Evolutionary conservation across 2,113 vertebrate species (phyloP), one percentile per base, ranked within the genome.

Genomic region (Dendrocopos noguchii): DNA sequence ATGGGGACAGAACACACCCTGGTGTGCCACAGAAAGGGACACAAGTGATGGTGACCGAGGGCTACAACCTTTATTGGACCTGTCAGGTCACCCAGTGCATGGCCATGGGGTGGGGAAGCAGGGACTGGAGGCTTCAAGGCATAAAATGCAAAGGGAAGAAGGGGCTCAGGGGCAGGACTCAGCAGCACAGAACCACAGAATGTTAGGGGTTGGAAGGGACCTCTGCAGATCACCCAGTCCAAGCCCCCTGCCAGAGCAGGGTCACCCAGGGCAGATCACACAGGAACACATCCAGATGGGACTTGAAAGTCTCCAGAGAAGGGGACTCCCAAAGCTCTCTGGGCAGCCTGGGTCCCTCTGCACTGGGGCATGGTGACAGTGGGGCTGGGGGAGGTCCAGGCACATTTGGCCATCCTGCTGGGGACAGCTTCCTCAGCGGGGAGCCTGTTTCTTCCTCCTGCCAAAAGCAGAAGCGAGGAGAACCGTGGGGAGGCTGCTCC

Each of bases 401-500:
- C 39, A 7, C 71, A 90, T 95, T 79, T 71, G 90, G n/a, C 52
- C 0, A 0, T 46, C 44, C 59, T 10, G 3, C 22, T 0, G 0
- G 15, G 1, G 19, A 47, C 57, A 71, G 77, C 88, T 90, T 95
- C 90, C 91, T 95, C 87, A 94, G 17, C 0, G 44, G 5, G 55
- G 29, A 79, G 17, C 29, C 29, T 60, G 53, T 4, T 82, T 96
- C 95, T 95, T 96, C 95, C 74, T 96, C 94, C 95, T 96, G 79
- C 46, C 75, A 19, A 50, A 73, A 91, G 81, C 66, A 81, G 81
- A 95, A 84, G 10, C 3, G 7, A 34, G 24, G 44, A 76, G 71
- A 44, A 76, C 29, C 0, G 0, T 9, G 44, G 91, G 71, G 84
- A 33, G 8, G 10, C 1, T 0, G 29, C 3, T 25, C 50, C 79